Base-by-base conservation (phyloP, 2,888 invertebrate species). In the Pseudanteris insignis region DNA sequence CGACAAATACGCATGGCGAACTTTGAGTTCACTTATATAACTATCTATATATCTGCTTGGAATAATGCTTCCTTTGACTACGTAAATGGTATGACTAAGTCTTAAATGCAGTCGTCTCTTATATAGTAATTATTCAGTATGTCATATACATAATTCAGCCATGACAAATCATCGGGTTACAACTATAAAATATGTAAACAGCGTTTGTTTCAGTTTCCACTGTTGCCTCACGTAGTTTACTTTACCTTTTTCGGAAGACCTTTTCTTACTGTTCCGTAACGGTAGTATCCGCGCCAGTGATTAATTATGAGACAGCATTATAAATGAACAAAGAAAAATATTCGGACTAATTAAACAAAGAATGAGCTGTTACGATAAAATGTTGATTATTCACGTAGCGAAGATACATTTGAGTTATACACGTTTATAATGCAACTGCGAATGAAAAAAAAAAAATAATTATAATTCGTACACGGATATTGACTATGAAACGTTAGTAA, bases 31-130 rank as follows among this genome's bases (percentile, higher is more conserved):
- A 15, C 59, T 60, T 60, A 60, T 38, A 48, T 48, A 60, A 60
- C 53, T 54, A 51, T 60, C 60, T 48, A 44, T 43, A 47, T 32
- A 60, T 60, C 54, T 44, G n/a, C 43, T 41, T 26, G 32, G 46
- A 53, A 47, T 59, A 47, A 53, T 43, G 60, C 43, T 54, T 48
- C 48, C 60, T 54, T 60, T 60, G 60, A 43, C 12, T 18, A 28
- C 53, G 14, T 34, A 60, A 60, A 60, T 48, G 60, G 54, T 44
- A 54, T 34, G 60, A 33, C 48, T 33, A 37, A 28, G 43, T 36
- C 34, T 37, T 33, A 38, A 54, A 60, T 44, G 48, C 38, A 48
- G 44, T 60, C 48, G 48, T 48, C 48, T 48, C 21, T 15, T 43
- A 44, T 29, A 28, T 25, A 38, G 32, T 50, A 60, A 60, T 54